Conservation (phyloP, 2,888 invertebrate species). For the Lysandra bellargus region DNA sequence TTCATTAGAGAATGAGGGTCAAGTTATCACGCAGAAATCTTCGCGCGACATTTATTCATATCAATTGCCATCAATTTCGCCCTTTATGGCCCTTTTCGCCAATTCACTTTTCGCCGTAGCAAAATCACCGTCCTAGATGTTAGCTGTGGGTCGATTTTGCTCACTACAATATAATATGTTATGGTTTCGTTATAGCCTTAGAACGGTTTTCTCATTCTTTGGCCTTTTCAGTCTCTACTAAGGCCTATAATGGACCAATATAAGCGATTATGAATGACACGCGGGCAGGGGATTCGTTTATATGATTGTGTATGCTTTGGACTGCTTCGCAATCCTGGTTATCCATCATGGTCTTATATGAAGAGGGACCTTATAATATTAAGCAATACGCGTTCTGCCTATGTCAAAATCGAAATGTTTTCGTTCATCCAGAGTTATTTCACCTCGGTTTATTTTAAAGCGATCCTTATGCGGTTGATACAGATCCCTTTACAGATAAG, state of each 20-base stretch:
- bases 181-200: neutral
- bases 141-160: neutral
- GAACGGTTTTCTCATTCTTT: neutral
- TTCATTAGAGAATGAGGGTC: constrained; percentile 21
- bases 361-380: too few relatives aligned
- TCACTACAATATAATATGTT: neutral
- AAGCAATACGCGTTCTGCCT: too few relatives aligned
- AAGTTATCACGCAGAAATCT: constrained; percentile 23
- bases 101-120: constrained; percentile 1
- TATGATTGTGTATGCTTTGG: too few relatives aligned
- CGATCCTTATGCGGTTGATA: too few relatives aligned
- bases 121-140: neutral
- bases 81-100: constrained; percentile 8
- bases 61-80: constrained; percentile 22
- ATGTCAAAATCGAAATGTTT: too few relatives aligned
- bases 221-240: neutral
- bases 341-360: too few relatives aligned
- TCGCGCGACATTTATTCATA: constrained; percentile 28
- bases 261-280: neutral
- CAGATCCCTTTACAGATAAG: too few relatives aligned
- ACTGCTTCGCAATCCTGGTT: too few relatives aligned
- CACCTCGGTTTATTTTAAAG: too few relatives aligned
- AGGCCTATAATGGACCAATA: neutral
- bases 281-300: too few relatives aligned
- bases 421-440: too few relatives aligned